Conservation (phyloP, 2,888 invertebrate genomes). For the Drosophila mimica region DNA sequence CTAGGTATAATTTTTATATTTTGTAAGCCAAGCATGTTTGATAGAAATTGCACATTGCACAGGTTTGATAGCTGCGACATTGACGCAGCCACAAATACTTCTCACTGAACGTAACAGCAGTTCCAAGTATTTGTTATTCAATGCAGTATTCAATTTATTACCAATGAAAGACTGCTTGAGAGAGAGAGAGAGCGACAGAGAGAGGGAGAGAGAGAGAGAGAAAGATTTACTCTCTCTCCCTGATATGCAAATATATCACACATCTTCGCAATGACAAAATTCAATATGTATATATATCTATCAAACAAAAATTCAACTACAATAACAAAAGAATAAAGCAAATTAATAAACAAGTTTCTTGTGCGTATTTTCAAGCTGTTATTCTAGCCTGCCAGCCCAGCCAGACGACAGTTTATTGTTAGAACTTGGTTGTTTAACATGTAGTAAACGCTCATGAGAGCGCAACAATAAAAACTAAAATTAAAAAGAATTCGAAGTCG, state of each 20-base stretch:
- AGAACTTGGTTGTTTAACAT: slow-evolving; percentile 70
- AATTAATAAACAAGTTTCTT: slow-evolving; percentile 74
- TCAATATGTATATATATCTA: slow-evolving; percentile 43
- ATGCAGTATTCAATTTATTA: slow-evolving; percentile 29
- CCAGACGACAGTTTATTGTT: slow-evolving; percentile 63
- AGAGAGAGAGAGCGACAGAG: slow-evolving; percentile 8
- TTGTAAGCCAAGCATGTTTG: slow-evolving; percentile 19
- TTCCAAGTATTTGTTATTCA: slow-evolving; percentile 18
- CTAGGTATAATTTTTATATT: slow-evolving; percentile 24
- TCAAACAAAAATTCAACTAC: slow-evolving; percentile 42
- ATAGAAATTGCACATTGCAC: slow-evolving; percentile 14
- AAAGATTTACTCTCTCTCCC: slow-evolving; percentile 4
- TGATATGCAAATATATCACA: slow-evolving; percentile 53
- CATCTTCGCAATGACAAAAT: slow-evolving; percentile 54
- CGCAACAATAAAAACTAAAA: slow-evolving; percentile 22
- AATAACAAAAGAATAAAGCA: slow-evolving; percentile 43
- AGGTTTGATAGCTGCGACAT: slow-evolving; percentile 6
- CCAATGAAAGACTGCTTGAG: slow-evolving; percentile 14
- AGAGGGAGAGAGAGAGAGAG: slow-evolving; percentile 1
- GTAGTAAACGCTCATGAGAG: slow-evolving; percentile 26
- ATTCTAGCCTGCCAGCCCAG: slow-evolving; percentile 22
- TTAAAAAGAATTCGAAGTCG: slow-evolving; percentile 12
- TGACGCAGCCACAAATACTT: slow-evolving; percentile 47
- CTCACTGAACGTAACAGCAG: slow-evolving; percentile 32
- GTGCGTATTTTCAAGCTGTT: slow-evolving; percentile 67